Percentiles rank a stretch among this genome's conserved stretches.
phyloP scores from a whole-genome alignment of 1,140 invertebrate species.

The Drosophila pachea region DNA sequence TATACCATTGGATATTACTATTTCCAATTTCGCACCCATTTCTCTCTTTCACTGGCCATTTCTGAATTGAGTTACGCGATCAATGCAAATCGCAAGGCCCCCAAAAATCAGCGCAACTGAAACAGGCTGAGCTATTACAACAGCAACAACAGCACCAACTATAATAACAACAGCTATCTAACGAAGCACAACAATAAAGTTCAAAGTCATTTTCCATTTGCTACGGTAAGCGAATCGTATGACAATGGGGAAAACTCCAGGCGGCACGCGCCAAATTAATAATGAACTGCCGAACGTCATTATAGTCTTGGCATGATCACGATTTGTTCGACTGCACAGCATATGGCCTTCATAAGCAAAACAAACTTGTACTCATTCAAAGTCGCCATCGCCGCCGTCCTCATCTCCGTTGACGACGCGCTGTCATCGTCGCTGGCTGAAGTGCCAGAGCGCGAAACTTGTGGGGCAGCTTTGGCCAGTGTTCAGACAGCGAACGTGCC shows the following conservation, averaged over 20 bases:
- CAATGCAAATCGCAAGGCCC: slow-evolving; percentile 46
- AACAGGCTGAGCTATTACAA: slow-evolving; percentile 36
- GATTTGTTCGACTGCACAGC: slow-evolving; percentile 44
- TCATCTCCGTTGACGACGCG: neutral
- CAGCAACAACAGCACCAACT: slow-evolving; percentile 19
- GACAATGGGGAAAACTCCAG: slow-evolving; percentile 43
- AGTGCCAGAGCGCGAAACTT: slow-evolving; percentile 40
- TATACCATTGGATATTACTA: slow-evolving; percentile 4
- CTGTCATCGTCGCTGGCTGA: neutral
- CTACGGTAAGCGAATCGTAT: slow-evolving; percentile 19
- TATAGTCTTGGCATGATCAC: slow-evolving; percentile 49
- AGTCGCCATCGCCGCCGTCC: slow-evolving; percentile 5
- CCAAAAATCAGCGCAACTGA: slow-evolving; percentile 29
- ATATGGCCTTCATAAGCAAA: slow-evolving; percentile 61
- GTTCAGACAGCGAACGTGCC: neutral
- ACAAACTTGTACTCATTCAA: slow-evolving; percentile 48
- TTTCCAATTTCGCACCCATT: slow-evolving; percentile 33
- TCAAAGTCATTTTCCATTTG: slow-evolving; percentile 75
- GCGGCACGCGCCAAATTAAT: slow-evolving; percentile 61
- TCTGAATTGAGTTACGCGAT: slow-evolving; percentile 75
- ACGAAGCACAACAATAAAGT: slow-evolving; percentile 60
- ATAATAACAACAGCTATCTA: neutral
- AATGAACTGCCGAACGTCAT: slow-evolving; percentile 42
- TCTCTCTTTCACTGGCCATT: slow-evolving; percentile 42
- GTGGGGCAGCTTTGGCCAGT: slow-evolving; percentile 43